Percentiles rank a stretch among this genome's conserved stretches.
Conservation (phyloP, 1,140 invertebrate genomes). For the Drusus annulatus region DNA sequence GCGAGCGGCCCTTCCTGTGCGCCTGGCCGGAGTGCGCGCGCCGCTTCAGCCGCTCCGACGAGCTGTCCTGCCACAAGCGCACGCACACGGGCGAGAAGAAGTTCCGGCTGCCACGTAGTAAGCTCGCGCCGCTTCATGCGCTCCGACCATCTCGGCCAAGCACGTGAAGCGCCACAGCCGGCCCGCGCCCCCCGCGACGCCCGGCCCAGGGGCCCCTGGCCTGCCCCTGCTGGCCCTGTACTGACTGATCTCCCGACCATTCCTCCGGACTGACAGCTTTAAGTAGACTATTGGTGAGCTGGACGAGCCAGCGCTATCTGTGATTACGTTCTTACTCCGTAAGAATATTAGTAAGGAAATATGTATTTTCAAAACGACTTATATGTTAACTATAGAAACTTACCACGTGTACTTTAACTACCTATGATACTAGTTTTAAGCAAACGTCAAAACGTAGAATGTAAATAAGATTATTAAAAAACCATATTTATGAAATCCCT, state of each 20-base stretch:
- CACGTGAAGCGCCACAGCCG: slow-evolving; percentile 87
- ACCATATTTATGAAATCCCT: slow-evolving; percentile 25
- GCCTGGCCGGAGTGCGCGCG: slow-evolving; percentile 91
- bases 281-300: slow-evolving; percentile 29
- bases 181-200: slow-evolving; percentile 56
- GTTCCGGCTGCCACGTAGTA: slow-evolving; percentile 90
- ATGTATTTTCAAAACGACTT: slow-evolving; percentile 53
- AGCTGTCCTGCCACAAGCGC: slow-evolving; percentile 93
- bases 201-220: slow-evolving; percentile 60
- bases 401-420: slow-evolving; percentile 36
- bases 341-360: slow-evolving; percentile 54
- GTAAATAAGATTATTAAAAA: slow-evolving; percentile 23
- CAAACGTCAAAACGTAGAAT: neutral
- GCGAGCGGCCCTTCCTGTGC: slow-evolving; percentile 91
- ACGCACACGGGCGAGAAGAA: slow-evolving; percentile 97
- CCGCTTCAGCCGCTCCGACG: slow-evolving; percentile 94
- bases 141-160: slow-evolving; percentile 92
- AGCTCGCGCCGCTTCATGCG: slow-evolving; percentile 95
- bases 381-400: slow-evolving; percentile 31
- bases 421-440: neutral
- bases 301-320: slow-evolving; percentile 44
- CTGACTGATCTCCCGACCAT: slow-evolving; percentile 47
- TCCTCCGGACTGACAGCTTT: slow-evolving; percentile 23
- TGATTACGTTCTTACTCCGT: slow-evolving; percentile 53
- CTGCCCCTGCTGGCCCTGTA: slow-evolving; percentile 60